Base-by-base conservation (phyloP, 2,888 invertebrate species). In the Scrobipalpa costella region DNA sequence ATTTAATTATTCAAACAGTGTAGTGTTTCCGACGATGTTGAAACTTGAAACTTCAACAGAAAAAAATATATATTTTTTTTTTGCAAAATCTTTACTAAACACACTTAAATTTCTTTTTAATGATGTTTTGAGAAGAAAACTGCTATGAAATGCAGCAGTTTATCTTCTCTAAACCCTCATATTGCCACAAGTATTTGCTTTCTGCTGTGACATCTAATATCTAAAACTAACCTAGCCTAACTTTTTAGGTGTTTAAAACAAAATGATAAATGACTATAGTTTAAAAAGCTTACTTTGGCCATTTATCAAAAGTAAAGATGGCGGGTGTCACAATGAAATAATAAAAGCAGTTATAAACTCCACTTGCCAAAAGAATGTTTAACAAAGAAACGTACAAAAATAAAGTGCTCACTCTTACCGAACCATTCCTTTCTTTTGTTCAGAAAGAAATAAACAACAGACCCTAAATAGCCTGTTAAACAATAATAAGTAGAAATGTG, bases 231-330 rank as follows among this genome's bases (percentile, higher is more conserved):
- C n/a, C n/a, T 27, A 27, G 27, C 5, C 27, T 27, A 27, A 5
- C 27, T 27, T 27, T 27, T 27, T 3, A 5, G 27, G 49, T 49
- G 1, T 52, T 13, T 21, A 19, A 6, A 21, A 13, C 2, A 13
- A 27, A 52, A 52, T 52, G 50, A 52, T 52, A 21, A 21, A 52
- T 49, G 19, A 17, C 5, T 21, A 52, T 21, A 52, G 11, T 52
- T 52, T 52, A 11, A 13, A 11, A 11, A 52, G 50, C 50, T 27
- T 21, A 52, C 13, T 52, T 21, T 5, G 50, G 5, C 5, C 50
- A 52, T 52, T 52, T 13, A 52, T 52, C 50, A 27, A 52, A 52
- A 21, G 21, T 7, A 11, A 21, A 19, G 19, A 50, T 9, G 21
- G 7, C 21, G 11, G 21, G 13, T 13, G 21, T n/a, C n/a, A n/a